Evolutionary conservation across 2,888 invertebrate species (phyloP), one percentile per base, ranked within the genome.

Genomic region (Protonemura montana): DNA sequence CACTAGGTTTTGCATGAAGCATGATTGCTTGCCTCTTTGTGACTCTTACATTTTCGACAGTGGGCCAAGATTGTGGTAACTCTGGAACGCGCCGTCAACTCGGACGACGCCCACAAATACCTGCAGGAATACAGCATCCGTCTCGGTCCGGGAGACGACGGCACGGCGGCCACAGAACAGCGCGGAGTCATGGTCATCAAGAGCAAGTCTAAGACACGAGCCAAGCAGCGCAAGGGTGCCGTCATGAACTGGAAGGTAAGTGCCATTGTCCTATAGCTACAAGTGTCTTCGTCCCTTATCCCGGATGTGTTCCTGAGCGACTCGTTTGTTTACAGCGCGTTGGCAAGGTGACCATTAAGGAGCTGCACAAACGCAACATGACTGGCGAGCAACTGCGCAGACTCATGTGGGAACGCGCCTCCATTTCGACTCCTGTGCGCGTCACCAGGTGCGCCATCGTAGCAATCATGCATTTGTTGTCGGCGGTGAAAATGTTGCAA

Each of bases 21-120:
- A 78, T 26, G 28, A 2, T 76, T 21, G 78, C 26, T 29, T 30
- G 16, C 28, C n/a, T 29, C 29, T 78, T 5, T 85, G 25, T 6
- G 87, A n/a, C n/a, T n/a, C n/a, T n/a, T n/a, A n/a, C n/a, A n/a
- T n/a, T 35, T 77, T 86, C 88, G 88, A 76, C 91, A 98, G 97
- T 99, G 99, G 98, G 99, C 99, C 0, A 99, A 99, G 92, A 99
- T 99, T 89, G 98, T 99, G 1, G 98, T 99, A 28, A 97, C 98
- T 0, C 91, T 99, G 89, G 99, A 99, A 91, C 93, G 99, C 59
- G 98, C 98, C 0, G 97, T 99, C 82, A 96, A 97, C 0, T 96
- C 97, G 91, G 94, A 96, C 82, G 97, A 98, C 90, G 96, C 98
- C 0, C 97, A 98, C 90, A 95, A 96, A 88, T 98, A 97, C 92